Conservation (phyloP, 1,140 invertebrate genomes). For the Eumaeus atala region DNA sequence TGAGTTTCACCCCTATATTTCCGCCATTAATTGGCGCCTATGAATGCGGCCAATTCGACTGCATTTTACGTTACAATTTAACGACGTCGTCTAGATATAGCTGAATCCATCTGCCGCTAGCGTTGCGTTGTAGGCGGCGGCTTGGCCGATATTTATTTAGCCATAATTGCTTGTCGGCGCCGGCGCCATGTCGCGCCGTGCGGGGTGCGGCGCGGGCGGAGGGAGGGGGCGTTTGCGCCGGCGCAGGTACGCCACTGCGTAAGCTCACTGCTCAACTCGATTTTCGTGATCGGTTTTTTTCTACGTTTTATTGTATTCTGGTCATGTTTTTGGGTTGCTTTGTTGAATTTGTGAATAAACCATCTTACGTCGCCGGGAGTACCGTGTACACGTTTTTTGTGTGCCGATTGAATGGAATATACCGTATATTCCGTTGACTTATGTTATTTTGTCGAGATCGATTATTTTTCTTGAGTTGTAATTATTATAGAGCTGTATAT, state of each 20-base stretch:
- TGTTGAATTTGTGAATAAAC: slow-evolving; percentile 65
- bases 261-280: slow-evolving; percentile 49
- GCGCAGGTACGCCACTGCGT: slow-evolving; percentile 54
- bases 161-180: slow-evolving; percentile 70
- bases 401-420: slow-evolving; percentile 10
- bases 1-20: background rate
- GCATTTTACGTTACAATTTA: slow-evolving; percentile 32
- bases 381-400: slow-evolving; percentile 12
- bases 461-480: too few species aligned
- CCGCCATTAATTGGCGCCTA: background rate
- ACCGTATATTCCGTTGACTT: too few species aligned
- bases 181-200: slow-evolving; percentile 61
- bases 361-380: slow-evolving; percentile 27
- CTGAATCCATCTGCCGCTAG: slow-evolving; percentile 54
- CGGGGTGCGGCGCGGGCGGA: slow-evolving; percentile 26
- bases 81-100: slow-evolving; percentile 53
- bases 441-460: too few species aligned
- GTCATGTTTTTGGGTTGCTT: slow-evolving; percentile 56
- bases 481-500: too few species aligned
- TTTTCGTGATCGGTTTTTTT: slow-evolving; percentile 59
- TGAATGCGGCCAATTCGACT: slow-evolving; percentile 1
- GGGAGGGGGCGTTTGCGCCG: slow-evolving; percentile 33
- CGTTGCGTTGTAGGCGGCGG: slow-evolving; percentile 47
- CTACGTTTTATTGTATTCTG: slow-evolving; percentile 47
- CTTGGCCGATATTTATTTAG: slow-evolving; percentile 70